A percentile compares a stretch with the other conserved stretches of the same genome.
These are phyloP conservation scores for Cephus rjabovi DNA, from an alignment of 2,888 invertebrate species.

Conservation along the genomic window DNA sequence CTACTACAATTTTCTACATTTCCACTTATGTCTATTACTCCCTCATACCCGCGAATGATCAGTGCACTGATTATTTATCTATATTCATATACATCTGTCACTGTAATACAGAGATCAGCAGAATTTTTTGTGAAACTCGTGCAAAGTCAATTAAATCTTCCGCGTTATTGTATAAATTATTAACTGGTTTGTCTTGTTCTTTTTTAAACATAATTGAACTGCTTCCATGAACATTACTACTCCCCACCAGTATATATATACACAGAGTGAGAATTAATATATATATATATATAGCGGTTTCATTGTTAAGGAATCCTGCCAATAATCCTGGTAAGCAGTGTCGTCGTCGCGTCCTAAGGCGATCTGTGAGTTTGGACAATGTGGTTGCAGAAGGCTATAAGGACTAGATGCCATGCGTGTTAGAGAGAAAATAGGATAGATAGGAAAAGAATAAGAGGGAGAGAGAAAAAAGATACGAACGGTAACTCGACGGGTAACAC, in stretches of 20 bases:
- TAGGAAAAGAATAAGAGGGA: not conserved
- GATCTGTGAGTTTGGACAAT: not conserved
- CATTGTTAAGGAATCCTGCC: not conserved
- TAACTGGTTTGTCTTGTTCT: not conserved
- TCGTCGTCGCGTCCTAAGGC: not conserved
- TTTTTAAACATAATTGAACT: not conserved
- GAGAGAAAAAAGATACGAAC: not conserved
- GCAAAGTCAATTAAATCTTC: not conserved
- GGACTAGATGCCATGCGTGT: not conserved
- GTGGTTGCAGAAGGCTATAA: not conserved
- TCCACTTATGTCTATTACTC: not conserved
- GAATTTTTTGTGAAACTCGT: not conserved
- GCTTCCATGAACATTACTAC: not conserved
- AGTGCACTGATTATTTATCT: not conserved
- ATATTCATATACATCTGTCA: not conserved
- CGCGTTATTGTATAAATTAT: not conserved
- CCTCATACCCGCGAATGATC: not conserved
- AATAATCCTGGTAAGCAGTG: not conserved
- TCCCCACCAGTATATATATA: not conserved
- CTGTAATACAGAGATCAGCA: not conserved
- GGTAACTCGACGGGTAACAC: not conserved
- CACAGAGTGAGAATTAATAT: not conserved
- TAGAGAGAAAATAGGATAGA: not conserved
- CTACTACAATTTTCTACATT: not conserved
- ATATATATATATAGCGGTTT: not conserved